Evolutionary conservation across 2,888 invertebrate genomes (phyloP).

Genomic region (Microctonus aethiopoides): DNA sequence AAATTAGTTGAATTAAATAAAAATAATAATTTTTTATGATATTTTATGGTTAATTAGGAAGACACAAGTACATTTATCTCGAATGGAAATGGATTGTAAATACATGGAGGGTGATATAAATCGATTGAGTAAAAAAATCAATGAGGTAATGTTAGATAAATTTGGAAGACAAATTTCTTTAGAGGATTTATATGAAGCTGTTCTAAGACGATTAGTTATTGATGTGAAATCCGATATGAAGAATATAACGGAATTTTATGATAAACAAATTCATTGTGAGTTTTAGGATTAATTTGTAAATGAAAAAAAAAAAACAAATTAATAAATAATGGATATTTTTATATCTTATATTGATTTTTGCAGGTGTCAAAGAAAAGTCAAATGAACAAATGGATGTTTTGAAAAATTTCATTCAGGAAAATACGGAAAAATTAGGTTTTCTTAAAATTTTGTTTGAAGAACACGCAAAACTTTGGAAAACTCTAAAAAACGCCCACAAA

Average conservation of each 20-base stretch:
- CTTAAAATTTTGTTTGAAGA: slow-evolving; percentile 71
- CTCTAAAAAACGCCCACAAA: slow-evolving; percentile 55
- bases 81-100: slow-evolving; percentile 78
- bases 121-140: slow-evolving; percentile 70
- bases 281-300: slow-evolving; percentile 46
- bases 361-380: slow-evolving; percentile 59
- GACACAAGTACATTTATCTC: slow-evolving; percentile 75
- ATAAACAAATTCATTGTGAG: slow-evolving; percentile 66
- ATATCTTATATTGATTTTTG: slow-evolving; percentile 16
- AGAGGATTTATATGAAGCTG: slow-evolving; percentile 70
- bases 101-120: slow-evolving; percentile 74
- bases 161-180: slow-evolving; percentile 71
- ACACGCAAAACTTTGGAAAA: slow-evolving; percentile 66
- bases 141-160: slow-evolving; percentile 69
- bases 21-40: background rate
- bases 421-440: slow-evolving; percentile 71
- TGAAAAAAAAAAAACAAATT: background rate
- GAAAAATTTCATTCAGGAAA: slow-evolving; percentile 67
- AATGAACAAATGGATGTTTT: slow-evolving; percentile 63
- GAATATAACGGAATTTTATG: slow-evolving; percentile 67
- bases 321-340: background rate
- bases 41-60: slow-evolving; percentile 66
- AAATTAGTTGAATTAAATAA: background rate
- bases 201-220: slow-evolving; percentile 70
- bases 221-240: slow-evolving; percentile 69